These are phyloP conservation scores for Dolichotis patagonum DNA, from an alignment of 2,113 vertebrate species.

Conservation along the genomic window DNA sequence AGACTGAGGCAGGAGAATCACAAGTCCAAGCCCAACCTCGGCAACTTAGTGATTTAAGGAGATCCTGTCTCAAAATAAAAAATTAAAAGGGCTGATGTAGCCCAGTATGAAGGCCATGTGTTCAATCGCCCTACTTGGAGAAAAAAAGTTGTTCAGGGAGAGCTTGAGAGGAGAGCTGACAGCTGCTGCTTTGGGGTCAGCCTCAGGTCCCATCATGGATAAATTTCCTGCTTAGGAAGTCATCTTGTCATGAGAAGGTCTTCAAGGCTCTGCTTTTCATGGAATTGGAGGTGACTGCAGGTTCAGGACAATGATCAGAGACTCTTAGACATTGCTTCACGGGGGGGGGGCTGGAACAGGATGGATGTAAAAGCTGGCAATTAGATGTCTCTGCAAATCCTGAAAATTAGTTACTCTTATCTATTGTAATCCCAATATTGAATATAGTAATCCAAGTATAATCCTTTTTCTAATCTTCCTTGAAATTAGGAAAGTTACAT, in stretches of 20 bases:
- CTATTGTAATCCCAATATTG: too few relatives aligned
- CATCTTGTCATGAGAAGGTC: background rate
- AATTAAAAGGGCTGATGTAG: background rate
- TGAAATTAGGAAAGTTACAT: too few relatives aligned
- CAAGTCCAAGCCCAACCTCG: background rate
- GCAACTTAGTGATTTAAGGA: background rate
- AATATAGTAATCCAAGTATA: too few relatives aligned
- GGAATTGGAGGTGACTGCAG: background rate
- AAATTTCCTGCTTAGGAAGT: background rate
- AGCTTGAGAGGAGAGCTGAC: background rate
- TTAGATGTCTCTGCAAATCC: background rate
- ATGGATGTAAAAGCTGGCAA: background rate
- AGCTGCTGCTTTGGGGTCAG: background rate
- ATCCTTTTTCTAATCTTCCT: too few relatives aligned
- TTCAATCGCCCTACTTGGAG: background rate
- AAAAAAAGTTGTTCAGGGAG: background rate
- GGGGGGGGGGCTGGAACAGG: background rate
- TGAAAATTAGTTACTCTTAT: background rate
- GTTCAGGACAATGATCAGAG: background rate
- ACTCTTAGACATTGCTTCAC: background rate
- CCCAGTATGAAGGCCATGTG: background rate
- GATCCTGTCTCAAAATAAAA: background rate
- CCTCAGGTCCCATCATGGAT: background rate
- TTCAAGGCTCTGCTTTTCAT: background rate
- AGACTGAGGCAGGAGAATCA: background rate